Percentiles rank a stretch among this genome's conserved stretches.
phyloP scores from a whole-genome alignment of 2,113 vertebrate species.

The Polyodon spathula region DNA sequence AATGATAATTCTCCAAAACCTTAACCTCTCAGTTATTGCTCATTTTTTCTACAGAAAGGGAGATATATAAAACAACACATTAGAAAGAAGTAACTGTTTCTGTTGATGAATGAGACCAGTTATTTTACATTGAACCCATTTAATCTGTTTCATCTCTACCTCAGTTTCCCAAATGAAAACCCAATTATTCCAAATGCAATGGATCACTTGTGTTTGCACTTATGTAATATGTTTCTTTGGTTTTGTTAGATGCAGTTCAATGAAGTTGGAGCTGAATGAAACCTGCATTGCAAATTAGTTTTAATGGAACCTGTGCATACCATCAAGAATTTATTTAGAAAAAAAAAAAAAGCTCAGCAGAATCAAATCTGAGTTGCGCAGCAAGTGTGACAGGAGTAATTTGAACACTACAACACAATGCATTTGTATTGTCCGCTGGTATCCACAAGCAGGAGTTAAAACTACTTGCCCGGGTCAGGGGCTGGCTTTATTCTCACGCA shows the following conservation, averaged over 20 bases:
- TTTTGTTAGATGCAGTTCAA: neutral
- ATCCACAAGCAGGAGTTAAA: neutral
- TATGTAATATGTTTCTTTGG: neutral
- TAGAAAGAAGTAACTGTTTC: too few relatives aligned
- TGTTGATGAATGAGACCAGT: too few relatives aligned
- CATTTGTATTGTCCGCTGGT: constrained; percentile 14
- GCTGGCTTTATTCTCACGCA: too few relatives aligned
- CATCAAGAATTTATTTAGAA: neutral
- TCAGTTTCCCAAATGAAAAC: too few relatives aligned
- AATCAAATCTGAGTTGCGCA: constrained; percentile 15
- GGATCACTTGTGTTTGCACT: neutral
- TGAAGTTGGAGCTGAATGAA: constrained; percentile 1
- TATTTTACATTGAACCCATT: too few relatives aligned
- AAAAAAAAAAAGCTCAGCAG: neutral
- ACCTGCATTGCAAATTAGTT: neutral
- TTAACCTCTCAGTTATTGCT: neutral
- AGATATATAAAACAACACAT: neutral
- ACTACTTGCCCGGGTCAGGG: too few relatives aligned
- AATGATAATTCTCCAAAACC: neutral
- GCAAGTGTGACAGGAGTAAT: constrained; percentile 14
- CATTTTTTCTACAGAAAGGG: neutral
- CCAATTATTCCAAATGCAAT: neutral
- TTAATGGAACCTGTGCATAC: neutral
- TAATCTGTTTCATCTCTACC: too few relatives aligned
- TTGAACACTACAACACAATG: constrained; percentile 7